Base-by-base conservation (phyloP, 2,797 vertebrate genomes). In the Girardinus metallicus region DNA sequence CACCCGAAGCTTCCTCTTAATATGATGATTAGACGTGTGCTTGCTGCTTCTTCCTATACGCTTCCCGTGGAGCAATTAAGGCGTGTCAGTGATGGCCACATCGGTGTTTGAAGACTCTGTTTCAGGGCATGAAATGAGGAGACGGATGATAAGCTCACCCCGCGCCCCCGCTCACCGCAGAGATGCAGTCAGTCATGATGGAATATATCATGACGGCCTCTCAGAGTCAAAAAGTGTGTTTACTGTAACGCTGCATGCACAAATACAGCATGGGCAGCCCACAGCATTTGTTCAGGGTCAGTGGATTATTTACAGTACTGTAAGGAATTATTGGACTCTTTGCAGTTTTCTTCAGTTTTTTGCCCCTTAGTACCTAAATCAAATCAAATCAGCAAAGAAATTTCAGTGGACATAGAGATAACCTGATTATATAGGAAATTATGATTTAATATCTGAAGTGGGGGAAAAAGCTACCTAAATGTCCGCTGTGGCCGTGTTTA, bases 111-210 rank as follows among this genome's bases (percentile, higher is more conserved):
- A 85, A 83, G 83, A 84, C 89, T 66, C 84, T 86, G 90, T 91
- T 88, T 76, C 87, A 82, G 87, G 89, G 84, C 89, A 90, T 91
- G 91, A 91, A 94, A 93, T 87, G 83, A 92, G 86, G 81, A 91
- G 91, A 90, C 82, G 82, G 89, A 93, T 89, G 93, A 95, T 92
- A 93, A 93, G 92, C 90, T 89, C 89, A 84, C 90, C 74, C 88
- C 86, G 83, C 13, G 2, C 7, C 8, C 77, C 80, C 87, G 86
- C 86, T 83, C 46, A 79, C 91, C 90, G 86, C 77, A 73, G 89
- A 89, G 85, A 88, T 91, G 88, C 78, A 89, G 85, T 76, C 82
- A 84, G 88, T 80, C 82, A 81, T 91, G 91, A 91, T 83, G 82
- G 88, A 84, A 90, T 86, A 91, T 94, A 90, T 91, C 89, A 81